Base-by-base conservation (phyloP, 2,113 vertebrate genomes). In the Clarias magur region DNA sequence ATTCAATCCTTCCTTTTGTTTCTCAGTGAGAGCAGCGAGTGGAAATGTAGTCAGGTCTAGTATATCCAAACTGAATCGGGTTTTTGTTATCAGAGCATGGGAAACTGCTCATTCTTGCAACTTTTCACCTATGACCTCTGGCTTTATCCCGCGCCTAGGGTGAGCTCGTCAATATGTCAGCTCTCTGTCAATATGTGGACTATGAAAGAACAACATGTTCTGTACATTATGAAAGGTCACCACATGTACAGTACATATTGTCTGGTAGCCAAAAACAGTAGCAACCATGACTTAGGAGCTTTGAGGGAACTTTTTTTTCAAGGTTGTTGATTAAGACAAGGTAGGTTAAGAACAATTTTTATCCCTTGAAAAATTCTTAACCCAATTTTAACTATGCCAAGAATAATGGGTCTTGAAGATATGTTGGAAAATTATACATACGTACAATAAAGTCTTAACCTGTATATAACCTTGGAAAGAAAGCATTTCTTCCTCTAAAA, bases 71-170 rank as follows among this genome's bases (percentile, higher is more conserved):
- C 15, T 42, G 17, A 21, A 13, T 72, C 56, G 48, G 34, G 56
- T 25, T 73, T 34, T 75, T 73, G 25, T 53, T 72, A 83, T 48
- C 23, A 48, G 84, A 57, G 38, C 83, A 19, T 78, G 65, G 81
- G 56, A 68, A 86, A 89, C 38, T 27, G 83, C 21, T 83, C 30
- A 34, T 8, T 59, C 16, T 65, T 53, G 34, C 53, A 38, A 6
- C 25, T 48, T 13, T 60, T 86, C 11, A 56, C 25, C 82, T 70
- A 9, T 42, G 12, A 89, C 48, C 54, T 48, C 53, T 9, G 3
- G 23, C 23, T 23, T 79, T 72, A 82, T 62, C 67, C 84, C 38
- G 25, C 11, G 21, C 68, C 70, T 16, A 12, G 62, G 60, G 81
- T 62, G 23, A 53, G 3, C 54, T 25, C 56, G 25, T 59, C 34